Percentiles rank a stretch among this genome's conserved stretches.
These are phyloP conservation scores for Leptocoma aspasia DNA, from an alignment of 2,113 vertebrate genomes.

Conservation along the genomic window DNA sequence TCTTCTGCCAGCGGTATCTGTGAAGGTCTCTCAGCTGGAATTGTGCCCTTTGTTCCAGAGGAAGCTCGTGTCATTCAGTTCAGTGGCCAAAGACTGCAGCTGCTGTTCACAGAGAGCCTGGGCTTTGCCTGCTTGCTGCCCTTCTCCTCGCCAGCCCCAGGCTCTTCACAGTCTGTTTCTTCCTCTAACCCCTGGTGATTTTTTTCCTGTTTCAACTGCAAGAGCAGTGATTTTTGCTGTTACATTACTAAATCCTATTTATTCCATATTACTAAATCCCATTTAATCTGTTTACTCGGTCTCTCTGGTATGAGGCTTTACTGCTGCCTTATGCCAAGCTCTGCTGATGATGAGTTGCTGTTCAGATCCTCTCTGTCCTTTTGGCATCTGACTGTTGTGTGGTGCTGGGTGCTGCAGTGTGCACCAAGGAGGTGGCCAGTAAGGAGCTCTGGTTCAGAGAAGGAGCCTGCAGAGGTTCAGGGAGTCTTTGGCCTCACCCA, in stretches of 20 bases:
- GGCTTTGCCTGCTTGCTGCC: background rate
- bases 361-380: background rate
- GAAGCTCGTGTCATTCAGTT: background rate
- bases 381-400: background rate
- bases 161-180: background rate
- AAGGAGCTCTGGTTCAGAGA: background rate
- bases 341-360: background rate
- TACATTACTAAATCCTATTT: slow-evolving; percentile 28
- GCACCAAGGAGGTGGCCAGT: background rate
- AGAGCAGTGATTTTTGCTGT: background rate
- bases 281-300: slow-evolving; percentile 18
- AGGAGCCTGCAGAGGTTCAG: accelerated
- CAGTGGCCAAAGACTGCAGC: background rate
- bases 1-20: accelerated
- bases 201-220: background rate
- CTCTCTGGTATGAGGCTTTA: background rate
- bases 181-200: background rate
- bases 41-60: background rate
- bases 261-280: slow-evolving; percentile 39
- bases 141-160: background rate
- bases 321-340: background rate
- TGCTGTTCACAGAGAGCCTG: background rate
- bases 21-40: background rate
- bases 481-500: background rate
- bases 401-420: background rate